Conservation (phyloP, 53 echinoderm and acorn worm genomes). For the Antedon mediterranea region DNA sequence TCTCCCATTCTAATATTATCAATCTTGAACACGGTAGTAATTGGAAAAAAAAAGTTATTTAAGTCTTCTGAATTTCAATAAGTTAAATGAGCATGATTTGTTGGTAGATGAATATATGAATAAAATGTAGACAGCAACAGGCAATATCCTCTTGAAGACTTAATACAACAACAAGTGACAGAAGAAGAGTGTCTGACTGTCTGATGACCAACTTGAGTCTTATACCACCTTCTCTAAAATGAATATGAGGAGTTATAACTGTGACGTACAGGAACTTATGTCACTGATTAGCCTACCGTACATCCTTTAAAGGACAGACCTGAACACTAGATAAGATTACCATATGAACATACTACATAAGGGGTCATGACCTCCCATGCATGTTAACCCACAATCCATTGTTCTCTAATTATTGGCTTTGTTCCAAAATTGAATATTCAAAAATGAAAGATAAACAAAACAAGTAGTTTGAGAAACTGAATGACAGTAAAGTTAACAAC, state of each 20-base stretch:
- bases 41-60: neutral
- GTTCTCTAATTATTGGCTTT: neutral
- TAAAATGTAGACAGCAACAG: neutral
- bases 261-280: conserved; percentile 1
- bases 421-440: neutral
- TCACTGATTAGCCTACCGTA: neutral
- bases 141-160: neutral
- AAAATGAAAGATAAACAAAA: neutral
- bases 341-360: neutral
- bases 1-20: neutral
- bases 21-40: neutral
- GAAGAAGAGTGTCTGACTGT: neutral
- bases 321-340: neutral
- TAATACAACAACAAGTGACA: neutral
- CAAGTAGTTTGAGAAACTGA: neutral
- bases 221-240: neutral
- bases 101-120: neutral
- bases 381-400: neutral
- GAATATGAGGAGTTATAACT: neutral
- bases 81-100: neutral
- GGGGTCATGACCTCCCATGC: neutral
- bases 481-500: too few relatives aligned
- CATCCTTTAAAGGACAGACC: conserved; percentile 1
- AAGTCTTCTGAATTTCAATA: neutral
- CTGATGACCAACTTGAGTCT: neutral